Evolutionary conservation across 2,797 vertebrate species (phyloP).

Genomic region (Antennarius maculatus): DNA sequence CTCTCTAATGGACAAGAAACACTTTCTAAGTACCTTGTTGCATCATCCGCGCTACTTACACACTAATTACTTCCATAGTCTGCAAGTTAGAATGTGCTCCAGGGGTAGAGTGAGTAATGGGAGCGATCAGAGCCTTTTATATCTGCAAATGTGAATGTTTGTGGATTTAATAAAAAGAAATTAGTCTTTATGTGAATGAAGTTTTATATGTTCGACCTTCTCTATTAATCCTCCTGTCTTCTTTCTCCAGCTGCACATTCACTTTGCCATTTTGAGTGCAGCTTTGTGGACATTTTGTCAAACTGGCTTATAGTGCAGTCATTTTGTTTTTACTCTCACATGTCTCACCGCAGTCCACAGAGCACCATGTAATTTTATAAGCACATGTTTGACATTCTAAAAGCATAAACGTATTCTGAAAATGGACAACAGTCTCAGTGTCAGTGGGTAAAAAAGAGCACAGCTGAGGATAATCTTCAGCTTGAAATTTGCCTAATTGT

Average conservation of each 20-base stretch:
- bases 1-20: conserved; percentile 76
- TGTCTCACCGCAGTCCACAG: not conserved
- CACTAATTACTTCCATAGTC: conserved; percentile 75
- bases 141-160: conserved; percentile 35
- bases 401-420: conserved; percentile 32
- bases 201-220: conserved; percentile 9
- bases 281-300: conserved; percentile 1
- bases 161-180: conserved; percentile 46
- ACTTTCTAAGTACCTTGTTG: conserved; percentile 81
- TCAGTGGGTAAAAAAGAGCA: conserved; percentile 36
- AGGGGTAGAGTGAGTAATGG: conserved; percentile 61
- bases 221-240: not conserved
- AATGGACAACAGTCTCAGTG: conserved; percentile 22
- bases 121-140: conserved; percentile 58
- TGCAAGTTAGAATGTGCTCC: conserved; percentile 66
- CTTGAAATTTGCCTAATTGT: conserved; percentile 65
- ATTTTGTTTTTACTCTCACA: conserved; percentile 6
- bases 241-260: not conserved
- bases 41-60: conserved; percentile 75
- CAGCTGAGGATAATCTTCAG: conserved; percentile 53
- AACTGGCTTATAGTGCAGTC: not conserved
- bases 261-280: not conserved
- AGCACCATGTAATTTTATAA: conserved; percentile 7
- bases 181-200: conserved; percentile 23
- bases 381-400: conserved; percentile 31